Evolutionary conservation across 2,113 vertebrate genomes (phyloP).

Genomic region (Corapipo altera): DNA sequence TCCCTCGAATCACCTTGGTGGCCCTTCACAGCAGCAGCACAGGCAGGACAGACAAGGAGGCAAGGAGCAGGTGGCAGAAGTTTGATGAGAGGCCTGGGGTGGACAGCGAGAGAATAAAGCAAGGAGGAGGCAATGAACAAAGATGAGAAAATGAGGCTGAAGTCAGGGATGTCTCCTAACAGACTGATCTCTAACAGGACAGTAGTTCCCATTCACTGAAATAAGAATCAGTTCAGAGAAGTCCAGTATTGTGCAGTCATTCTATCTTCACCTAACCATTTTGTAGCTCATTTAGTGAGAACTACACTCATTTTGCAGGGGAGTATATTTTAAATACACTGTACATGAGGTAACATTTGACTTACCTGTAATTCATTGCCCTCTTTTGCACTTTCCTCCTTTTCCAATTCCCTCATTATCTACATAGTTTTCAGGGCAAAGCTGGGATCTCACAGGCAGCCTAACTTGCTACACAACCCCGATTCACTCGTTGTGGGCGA

Average conservation of each 20-base stretch:
- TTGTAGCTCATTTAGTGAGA: background rate
- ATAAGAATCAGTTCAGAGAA: background rate
- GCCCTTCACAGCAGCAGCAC: background rate
- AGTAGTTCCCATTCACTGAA: background rate
- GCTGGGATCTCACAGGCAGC: background rate
- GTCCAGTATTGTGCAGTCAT: background rate
- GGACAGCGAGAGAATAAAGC: background rate
- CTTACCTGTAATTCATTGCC: background rate
- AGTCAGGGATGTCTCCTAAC: background rate
- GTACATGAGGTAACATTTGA: background rate
- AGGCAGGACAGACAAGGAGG: background rate
- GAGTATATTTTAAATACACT: background rate
- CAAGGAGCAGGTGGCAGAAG: background rate
- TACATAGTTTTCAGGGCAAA: background rate
- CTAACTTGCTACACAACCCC: background rate
- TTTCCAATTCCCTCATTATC: background rate
- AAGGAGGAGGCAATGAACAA: background rate
- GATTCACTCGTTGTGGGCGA: background rate
- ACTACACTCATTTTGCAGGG: background rate
- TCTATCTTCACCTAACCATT: background rate
- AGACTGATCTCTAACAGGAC: background rate
- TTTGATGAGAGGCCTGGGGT: background rate
- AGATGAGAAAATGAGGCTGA: background rate
- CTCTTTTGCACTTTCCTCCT: background rate
- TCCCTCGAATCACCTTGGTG: background rate